Conservation (phyloP, 1,140 invertebrate species). For the Doryteuthis pealeii region DNA sequence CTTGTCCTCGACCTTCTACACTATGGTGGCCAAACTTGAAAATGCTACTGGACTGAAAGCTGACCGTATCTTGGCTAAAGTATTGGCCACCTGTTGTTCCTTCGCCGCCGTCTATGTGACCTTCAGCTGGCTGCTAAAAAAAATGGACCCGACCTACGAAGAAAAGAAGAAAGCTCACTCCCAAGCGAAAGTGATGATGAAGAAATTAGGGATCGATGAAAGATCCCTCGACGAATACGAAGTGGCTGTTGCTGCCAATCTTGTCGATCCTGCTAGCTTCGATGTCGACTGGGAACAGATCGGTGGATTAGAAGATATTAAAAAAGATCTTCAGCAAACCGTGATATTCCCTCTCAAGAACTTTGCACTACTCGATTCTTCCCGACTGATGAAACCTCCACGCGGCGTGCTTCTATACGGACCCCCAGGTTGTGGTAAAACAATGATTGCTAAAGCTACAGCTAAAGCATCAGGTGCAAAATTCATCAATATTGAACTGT, state of each 20-base stretch:
- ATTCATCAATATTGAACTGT: conserved; percentile 86
- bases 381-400: conserved; percentile 85
- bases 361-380: conserved; percentile 80
- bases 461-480: conserved; percentile 86
- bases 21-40: background rate
- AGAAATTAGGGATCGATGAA: conserved; percentile 63
- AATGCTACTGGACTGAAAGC: background rate
- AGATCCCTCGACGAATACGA: conserved; percentile 83
- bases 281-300: conserved; percentile 88
- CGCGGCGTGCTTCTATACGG: conserved; percentile 74
- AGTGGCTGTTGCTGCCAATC: conserved; percentile 91
- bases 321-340: conserved; percentile 88
- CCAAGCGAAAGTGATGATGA: conserved; percentile 68
- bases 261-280: conserved; percentile 87
- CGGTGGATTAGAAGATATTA: conserved; percentile 85
- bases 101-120: background rate
- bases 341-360: conserved; percentile 87
- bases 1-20: background rate
- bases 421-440: conserved; percentile 91
- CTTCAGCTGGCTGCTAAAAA: conserved; percentile 70
- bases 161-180: conserved; percentile 62
- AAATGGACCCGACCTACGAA: conserved; percentile 63
- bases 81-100: conserved; percentile 1
- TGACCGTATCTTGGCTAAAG: background rate
- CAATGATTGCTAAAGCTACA: conserved; percentile 90